Base-by-base conservation (phyloP, 2,797 vertebrate species). In the Sphenopsis melanotis region DNA sequence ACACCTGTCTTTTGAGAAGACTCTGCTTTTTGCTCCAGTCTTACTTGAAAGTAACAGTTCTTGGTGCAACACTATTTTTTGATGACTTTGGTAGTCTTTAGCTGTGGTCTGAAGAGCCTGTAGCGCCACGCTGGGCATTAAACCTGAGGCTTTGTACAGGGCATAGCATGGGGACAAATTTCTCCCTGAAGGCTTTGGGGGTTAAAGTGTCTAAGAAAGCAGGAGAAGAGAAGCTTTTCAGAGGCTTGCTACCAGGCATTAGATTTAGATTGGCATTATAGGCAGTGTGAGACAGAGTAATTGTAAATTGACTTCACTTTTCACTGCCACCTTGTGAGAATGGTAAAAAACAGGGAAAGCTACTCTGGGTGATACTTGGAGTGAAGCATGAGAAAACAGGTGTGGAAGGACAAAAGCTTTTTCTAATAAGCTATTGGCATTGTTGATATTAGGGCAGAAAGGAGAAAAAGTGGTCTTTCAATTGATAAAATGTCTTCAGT, bases 121-220 rank as follows among this genome's bases (percentile, higher is more conserved):
- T 36, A 21, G 2, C 37, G 12, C 69, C 5, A 30, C 6, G 22
- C 27, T 11, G 16, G 34, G 4, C 15, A 12, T 77, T 75, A 24
- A 57, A 34, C 0, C 4, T 56, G 52, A 64, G 42, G 6, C 10
- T 52, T 56, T 65, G n/a, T 52, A 32, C 14, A 42, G 39, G 22
- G 11, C 27, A 16, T 16, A 37, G 4, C 42, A 36, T 0, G 0
- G 4, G 10, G 8, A 3, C 3, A 61, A 55, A 60, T 53, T 66
- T 74, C 11, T 36, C 23, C 17, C 0, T 56, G 7, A 68, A 29
- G 32, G 7, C 4, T 57, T 72, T 74, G 6, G 17, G 6, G 7
- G 2, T 34, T 57, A 61, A 75, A 34, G 32, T 57, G 8, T 68
- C 7, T 81, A 26, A 36, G 6, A 14, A 68, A 44, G 22, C 8